Conservation (phyloP, 2,888 invertebrate species). For the Scaptomyza tumidula region DNA sequence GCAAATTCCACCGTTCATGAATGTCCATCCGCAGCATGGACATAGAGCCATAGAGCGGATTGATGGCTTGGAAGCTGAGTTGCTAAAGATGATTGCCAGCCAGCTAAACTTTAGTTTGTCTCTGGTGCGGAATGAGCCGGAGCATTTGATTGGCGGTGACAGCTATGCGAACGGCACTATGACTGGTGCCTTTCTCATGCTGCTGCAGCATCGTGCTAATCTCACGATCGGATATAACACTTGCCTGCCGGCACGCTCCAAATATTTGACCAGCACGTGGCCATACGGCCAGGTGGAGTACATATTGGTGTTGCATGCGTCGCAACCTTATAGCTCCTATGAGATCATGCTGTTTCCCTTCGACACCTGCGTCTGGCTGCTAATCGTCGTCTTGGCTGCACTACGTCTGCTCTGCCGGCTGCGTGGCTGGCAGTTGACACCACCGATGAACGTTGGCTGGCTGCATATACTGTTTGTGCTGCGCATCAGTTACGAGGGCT, state of each 20-base stretch:
- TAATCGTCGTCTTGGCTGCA: slow-evolving; percentile 23
- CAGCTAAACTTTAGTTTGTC: slow-evolving; percentile 57
- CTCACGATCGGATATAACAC: slow-evolving; percentile 57
- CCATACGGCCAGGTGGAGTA: slow-evolving; percentile 55
- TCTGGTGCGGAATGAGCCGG: slow-evolving; percentile 56
- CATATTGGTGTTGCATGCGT: slow-evolving; percentile 42
- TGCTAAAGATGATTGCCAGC: slow-evolving; percentile 47
- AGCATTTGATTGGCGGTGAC: slow-evolving; percentile 46
- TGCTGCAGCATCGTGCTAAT: slow-evolving; percentile 52
- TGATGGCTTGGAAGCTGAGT: slow-evolving; percentile 52
- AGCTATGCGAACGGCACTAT: slow-evolving; percentile 55
- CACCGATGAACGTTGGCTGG: slow-evolving; percentile 33
- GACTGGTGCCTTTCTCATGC: slow-evolving; percentile 57
- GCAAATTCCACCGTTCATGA: slow-evolving; percentile 59
- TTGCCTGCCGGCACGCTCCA: slow-evolving; percentile 49
- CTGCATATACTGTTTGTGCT: slow-evolving; percentile 46
- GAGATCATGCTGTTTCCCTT: slow-evolving; percentile 69
- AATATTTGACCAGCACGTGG: slow-evolving; percentile 38
- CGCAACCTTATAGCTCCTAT: slow-evolving; percentile 44
- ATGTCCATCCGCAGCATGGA: slow-evolving; percentile 9
- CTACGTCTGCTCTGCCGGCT: slow-evolving; percentile 8
- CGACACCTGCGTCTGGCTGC: slow-evolving; percentile 40
- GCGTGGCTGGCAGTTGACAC: neutral
- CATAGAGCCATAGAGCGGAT: slow-evolving; percentile 1
- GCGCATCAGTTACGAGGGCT: slow-evolving; percentile 67